These are phyloP conservation scores for Cyphomyrus discorhynchus DNA, from an alignment of 2,113 vertebrate species.

Conservation along the genomic window DNA sequence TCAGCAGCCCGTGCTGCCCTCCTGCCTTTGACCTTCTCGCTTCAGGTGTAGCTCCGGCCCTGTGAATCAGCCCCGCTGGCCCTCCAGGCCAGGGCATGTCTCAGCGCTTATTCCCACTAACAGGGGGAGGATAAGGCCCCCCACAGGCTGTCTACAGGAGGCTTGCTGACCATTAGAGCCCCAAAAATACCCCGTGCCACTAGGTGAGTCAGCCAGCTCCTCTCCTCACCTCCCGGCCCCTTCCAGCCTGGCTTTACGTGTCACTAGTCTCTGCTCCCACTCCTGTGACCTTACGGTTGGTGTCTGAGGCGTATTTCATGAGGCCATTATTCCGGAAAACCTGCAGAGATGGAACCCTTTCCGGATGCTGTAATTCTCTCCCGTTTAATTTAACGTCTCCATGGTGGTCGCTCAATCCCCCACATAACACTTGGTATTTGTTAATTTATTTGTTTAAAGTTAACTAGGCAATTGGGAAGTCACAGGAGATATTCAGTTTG, in stretches of 20 bases:
- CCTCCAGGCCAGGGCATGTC: constrained; percentile 36
- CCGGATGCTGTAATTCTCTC: neutral
- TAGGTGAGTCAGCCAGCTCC: neutral
- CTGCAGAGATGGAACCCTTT: neutral
- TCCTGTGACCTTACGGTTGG: constrained; percentile 21
- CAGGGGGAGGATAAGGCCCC: constrained; percentile 37
- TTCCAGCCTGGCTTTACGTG: constrained; percentile 11
- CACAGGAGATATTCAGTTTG: neutral
- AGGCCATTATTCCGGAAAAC: constrained; percentile 34
- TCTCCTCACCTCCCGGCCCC: constrained; percentile 10
- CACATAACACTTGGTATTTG: neutral
- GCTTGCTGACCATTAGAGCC: constrained; percentile 33
- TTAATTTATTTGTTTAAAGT: neutral
- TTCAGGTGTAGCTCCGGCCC: constrained; percentile 60
- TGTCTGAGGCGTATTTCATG: constrained; percentile 17
- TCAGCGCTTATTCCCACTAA: constrained; percentile 40
- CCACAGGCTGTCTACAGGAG: constrained; percentile 30
- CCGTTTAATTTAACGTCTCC: neutral
- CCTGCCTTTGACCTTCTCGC: constrained; percentile 63
- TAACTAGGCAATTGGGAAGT: neutral
- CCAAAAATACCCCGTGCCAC: constrained; percentile 27
- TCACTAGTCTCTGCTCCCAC: constrained; percentile 4
- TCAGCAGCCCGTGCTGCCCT: constrained; percentile 41
- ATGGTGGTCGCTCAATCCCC: neutral
- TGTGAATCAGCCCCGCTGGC: constrained; percentile 73